Evolutionary conservation across 2,888 invertebrate genomes (phyloP).

Genomic region (Metallyticus violacea): DNA sequence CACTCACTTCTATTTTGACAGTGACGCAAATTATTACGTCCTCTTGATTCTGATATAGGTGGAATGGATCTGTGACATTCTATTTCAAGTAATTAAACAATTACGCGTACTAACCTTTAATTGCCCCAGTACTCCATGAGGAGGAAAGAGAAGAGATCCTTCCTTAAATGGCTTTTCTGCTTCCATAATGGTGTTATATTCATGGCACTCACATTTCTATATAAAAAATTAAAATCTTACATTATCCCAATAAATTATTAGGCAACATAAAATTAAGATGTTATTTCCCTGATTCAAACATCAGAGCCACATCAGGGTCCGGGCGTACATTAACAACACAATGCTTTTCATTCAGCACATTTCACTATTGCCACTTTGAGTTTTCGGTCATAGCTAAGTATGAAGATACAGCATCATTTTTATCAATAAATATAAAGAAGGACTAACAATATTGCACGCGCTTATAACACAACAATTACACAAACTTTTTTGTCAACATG

Average conservation of each 20-base stretch:
- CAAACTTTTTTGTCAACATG: neutral
- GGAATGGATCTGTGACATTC: neutral
- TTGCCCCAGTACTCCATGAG: constrained; percentile 68
- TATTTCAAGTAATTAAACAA: neutral
- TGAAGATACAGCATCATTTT: neutral
- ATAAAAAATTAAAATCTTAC: neutral
- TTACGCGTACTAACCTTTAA: constrained; percentile 61
- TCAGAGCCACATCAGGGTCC: no score
- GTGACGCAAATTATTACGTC: neutral
- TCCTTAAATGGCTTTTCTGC: constrained; percentile 40
- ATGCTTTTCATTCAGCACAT: neutral
- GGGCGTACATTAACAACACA: neutral
- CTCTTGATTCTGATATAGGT: neutral
- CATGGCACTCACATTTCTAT: neutral
- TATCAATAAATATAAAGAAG: neutral
- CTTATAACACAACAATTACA: neutral
- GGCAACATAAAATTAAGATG: neutral
- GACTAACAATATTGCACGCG: neutral
- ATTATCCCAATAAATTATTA: neutral
- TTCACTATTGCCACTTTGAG: neutral
- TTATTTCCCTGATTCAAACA: neutral
- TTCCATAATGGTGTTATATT: constrained; percentile 30
- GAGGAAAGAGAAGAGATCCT: constrained; percentile 76
- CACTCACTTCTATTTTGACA: neutral
- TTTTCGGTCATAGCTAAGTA: neutral